Percentiles rank a stretch among this genome's conserved stretches.
These are phyloP conservation scores for Halictus rubicundus DNA, from an alignment of 1,140 invertebrate genomes.

Conservation along the genomic window DNA sequence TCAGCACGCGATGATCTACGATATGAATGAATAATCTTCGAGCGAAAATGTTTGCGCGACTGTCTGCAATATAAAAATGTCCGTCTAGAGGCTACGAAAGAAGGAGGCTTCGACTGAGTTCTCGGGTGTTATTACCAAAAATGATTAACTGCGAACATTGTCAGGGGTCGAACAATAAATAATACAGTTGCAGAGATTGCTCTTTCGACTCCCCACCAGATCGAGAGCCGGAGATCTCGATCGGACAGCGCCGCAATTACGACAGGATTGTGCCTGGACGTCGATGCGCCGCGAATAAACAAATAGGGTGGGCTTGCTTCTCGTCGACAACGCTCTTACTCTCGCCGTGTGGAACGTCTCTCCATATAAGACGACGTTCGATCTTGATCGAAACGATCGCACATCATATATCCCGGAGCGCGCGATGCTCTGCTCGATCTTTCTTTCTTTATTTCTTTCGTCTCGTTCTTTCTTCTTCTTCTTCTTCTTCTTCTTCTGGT, in stretches of 20 bases:
- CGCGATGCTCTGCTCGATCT: not conserved
- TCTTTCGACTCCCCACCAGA: not conserved
- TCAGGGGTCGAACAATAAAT: not conserved
- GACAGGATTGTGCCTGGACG: conserved; percentile 5
- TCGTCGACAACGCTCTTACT: conserved; percentile 13
- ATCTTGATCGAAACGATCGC: conserved; percentile 39
- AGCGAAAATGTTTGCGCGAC: too few species aligned
- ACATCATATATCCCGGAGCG: conserved; percentile 17
- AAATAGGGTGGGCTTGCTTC: not conserved
- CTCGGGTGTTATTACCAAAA: not conserved
- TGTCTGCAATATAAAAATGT: too few species aligned
- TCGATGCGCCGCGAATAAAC: conserved; percentile 13
- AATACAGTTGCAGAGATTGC: not conserved
- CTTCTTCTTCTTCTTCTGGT: too few species aligned
- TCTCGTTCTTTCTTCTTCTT: too few species aligned
- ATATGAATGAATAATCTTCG: too few species aligned
- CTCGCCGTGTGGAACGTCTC: conserved; percentile 3
- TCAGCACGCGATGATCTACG: too few species aligned
- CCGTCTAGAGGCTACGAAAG: too few species aligned
- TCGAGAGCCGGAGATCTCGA: conserved; percentile 12
- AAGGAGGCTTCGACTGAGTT: too few species aligned
- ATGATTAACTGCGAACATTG: not conserved
- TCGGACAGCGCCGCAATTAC: not conserved
- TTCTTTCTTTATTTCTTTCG: not conserved
- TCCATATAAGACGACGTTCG: conserved; percentile 41